A percentile compares a stretch with the other conserved stretches of the same genome.
These are phyloP conservation scores for Notodonta dromedarius DNA, from an alignment of 2,888 invertebrate species.

Conservation along the genomic window DNA sequence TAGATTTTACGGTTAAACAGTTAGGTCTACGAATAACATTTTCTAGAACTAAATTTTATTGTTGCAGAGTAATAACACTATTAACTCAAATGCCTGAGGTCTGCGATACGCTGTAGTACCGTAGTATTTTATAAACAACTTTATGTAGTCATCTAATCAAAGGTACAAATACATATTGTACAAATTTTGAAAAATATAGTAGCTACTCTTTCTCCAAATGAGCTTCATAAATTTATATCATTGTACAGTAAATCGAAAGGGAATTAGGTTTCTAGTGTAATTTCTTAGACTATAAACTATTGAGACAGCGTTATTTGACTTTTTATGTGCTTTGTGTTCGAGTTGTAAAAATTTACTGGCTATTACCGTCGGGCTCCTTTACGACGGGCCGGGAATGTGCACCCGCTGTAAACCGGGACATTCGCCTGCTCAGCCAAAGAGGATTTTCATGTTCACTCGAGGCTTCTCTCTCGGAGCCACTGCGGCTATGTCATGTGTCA, in stretches of 20 bases:
- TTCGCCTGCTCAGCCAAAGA: constrained; percentile 39
- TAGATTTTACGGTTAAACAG: too few species aligned
- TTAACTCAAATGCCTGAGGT: too few species aligned
- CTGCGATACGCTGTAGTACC: too few species aligned
- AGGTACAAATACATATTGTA: too few species aligned
- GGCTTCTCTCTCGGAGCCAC: constrained; percentile 19
- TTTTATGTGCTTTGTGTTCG: constrained; percentile 55
- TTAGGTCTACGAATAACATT: too few species aligned
- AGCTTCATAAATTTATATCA: background rate
- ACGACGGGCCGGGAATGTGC: constrained; percentile 49
- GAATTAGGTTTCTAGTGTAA: constrained; percentile 30
- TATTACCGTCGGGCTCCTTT: constrained; percentile 54
- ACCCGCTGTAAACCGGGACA: constrained; percentile 48
- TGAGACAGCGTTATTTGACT: constrained; percentile 48
- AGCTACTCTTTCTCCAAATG: too few species aligned
- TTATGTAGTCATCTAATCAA: too few species aligned
- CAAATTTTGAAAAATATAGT: too few species aligned
- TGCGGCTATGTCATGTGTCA: constrained; percentile 8
- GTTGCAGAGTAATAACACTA: too few species aligned
- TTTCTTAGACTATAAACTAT: constrained; percentile 41
- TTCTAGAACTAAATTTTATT: too few species aligned
- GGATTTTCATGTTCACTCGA: constrained; percentile 45
- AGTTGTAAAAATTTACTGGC: constrained; percentile 62
- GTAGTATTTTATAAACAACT: too few species aligned
- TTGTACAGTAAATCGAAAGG: constrained; percentile 15